Conservation (phyloP, 2,113 vertebrate species). For the Andinoacara biseriatus region DNA sequence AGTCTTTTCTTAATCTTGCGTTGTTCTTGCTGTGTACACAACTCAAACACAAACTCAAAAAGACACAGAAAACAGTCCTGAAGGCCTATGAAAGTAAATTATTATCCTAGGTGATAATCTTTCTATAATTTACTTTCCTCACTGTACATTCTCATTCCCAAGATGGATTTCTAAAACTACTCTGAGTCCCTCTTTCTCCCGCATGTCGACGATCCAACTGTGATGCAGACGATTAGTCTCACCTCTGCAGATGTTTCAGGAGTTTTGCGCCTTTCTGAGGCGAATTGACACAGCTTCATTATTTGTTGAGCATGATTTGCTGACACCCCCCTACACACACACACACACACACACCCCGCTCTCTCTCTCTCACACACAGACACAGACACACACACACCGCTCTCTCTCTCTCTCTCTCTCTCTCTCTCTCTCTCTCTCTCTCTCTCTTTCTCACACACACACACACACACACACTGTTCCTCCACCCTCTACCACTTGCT, state of each 20-base stretch:
- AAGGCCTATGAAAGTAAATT: not conserved
- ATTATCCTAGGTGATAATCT: not conserved
- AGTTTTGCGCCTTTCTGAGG: constrained; percentile 38
- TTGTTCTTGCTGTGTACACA: not conserved
- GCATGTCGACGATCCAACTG: not conserved
- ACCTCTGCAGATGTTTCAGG: constrained; percentile 15
- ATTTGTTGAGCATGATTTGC: constrained; percentile 67
- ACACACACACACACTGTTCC: constrained; percentile 18
- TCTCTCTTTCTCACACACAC: not conserved
- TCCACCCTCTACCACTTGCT: constrained; percentile 59
- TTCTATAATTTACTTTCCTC: not conserved
- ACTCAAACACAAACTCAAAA: not conserved
- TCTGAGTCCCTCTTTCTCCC: not conserved
- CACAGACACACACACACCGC: not conserved
- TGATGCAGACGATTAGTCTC: constrained; percentile 48
- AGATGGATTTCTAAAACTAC: not conserved
- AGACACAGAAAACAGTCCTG: not conserved
- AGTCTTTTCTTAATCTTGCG: not conserved
- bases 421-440: no score
- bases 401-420: not conserved
- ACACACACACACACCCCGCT: not conserved
- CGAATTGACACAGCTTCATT: constrained; percentile 61
- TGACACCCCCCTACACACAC: constrained; percentile 14
- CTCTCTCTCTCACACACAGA: no score
- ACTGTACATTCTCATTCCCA: not conserved